Evolutionary conservation across 2,888 invertebrate species (phyloP), one percentile per base, ranked within the genome.

Genomic region (Xestia ashworthii): DNA sequence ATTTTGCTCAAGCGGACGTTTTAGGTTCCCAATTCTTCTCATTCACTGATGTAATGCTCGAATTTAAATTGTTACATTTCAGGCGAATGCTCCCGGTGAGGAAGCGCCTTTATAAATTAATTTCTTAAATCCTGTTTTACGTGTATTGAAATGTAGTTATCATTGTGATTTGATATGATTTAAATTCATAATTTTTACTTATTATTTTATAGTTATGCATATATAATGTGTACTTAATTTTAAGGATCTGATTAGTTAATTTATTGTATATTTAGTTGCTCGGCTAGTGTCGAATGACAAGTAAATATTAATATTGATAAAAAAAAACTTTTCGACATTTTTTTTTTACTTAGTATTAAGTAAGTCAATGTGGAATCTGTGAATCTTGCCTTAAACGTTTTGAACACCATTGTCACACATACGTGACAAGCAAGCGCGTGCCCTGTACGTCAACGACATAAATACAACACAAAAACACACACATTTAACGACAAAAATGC

Each of bases 201-300:
- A 53, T 55, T 70, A 38, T 62, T 74, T 73, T 72, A 66, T 84
- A 82, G 79, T 90, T 89, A 89, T 90, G 48, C 89, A 89, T 90
- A 90, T 89, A 16, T 83, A 87, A 91, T 90, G 85, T 90, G 89
- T 90, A 91, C 91, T 91, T 91, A 90, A 84, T 87, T 81, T 84
- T 87, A 88, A 82, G 85, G 87, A 88, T 86, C 82, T 88, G 85
- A 81, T 76, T 83, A 76, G 76, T 64, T 76, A 55, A 48, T 22
- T 60, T 71, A 67, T 53, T 64, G 1, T 44, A 44, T 9, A 60
- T 66, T 70, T 25, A 16, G 41, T 38, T 53, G 66, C 22, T 32
- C 44, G 71, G 66, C 50, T 55, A 69, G 60, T 53, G 71, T 48
- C 5, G 6, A 25, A 44, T 58, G 46, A 55, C 38, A 65, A 48